Evolutionary conservation across 2,797 vertebrate species (phyloP).

Genomic region (Rhinatrema bivittatum): DNA sequence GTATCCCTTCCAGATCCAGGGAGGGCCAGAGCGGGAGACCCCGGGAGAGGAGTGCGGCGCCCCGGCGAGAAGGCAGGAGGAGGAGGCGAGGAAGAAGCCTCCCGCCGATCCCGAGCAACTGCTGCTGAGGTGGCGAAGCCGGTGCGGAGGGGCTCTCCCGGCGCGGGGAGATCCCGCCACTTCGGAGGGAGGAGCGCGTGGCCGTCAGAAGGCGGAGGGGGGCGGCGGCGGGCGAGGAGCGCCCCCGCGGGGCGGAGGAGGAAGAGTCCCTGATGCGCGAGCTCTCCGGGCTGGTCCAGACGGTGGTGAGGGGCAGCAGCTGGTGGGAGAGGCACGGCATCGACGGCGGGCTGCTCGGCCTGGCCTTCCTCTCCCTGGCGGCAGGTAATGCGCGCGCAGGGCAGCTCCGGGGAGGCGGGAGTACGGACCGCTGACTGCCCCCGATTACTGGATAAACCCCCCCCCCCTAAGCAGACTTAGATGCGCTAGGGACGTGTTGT

Average conservation of each 20-base stretch:
- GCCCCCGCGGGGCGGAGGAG: neutral
- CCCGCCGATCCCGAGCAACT: neutral
- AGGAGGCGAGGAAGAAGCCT: neutral
- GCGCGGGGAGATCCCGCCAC: neutral
- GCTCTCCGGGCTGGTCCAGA: conserved; percentile 70
- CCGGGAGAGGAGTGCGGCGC: neutral
- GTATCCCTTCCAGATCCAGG: conserved; percentile 19
- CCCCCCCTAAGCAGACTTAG: neutral
- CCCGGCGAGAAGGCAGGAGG: neutral
- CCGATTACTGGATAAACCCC: too few relatives aligned
- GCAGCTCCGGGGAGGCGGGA: fast-evolving
- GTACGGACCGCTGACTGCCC: too few relatives aligned
- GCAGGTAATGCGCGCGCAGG: conserved; percentile 62
- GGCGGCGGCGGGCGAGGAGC: neutral
- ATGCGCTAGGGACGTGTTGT: neutral
- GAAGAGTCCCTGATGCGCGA: conserved; percentile 73
- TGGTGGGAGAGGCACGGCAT: conserved; percentile 87
- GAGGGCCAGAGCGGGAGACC: conserved; percentile 14
- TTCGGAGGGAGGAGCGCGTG: too few relatives aligned
- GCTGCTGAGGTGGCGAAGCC: too few relatives aligned
- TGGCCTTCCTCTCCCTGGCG: conserved; percentile 63
- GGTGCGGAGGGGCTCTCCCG: too few relatives aligned
- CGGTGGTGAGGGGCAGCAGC: conserved; percentile 69
- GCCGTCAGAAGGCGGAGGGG: neutral
- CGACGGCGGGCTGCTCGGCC: conserved; percentile 71